Percentiles rank a stretch among this genome's conserved stretches.
These are phyloP conservation scores for Trichomycterus rosablanca DNA, from an alignment of 2,113 vertebrate species.

Conservation along the genomic window DNA sequence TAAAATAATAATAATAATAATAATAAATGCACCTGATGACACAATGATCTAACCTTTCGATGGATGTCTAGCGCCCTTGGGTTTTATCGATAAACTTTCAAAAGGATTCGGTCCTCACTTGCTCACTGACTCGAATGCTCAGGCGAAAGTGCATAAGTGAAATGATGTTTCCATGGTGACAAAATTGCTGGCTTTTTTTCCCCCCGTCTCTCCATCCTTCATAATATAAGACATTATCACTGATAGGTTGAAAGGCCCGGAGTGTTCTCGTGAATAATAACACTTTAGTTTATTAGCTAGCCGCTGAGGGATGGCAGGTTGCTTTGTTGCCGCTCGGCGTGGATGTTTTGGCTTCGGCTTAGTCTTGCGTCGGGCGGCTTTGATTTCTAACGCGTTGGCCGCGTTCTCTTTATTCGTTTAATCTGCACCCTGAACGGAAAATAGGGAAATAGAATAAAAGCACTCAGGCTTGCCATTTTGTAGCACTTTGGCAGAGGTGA, in stretches of 20 bases:
- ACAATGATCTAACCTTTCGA: background rate
- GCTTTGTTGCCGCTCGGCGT: conserved; percentile 5
- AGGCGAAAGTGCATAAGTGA: conserved; percentile 10
- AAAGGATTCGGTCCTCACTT: background rate
- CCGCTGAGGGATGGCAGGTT: background rate
- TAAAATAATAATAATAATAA: too few relatives aligned
- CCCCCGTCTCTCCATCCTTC: conserved; percentile 13
- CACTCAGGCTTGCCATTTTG: background rate
- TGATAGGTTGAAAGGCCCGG: conserved; percentile 32
- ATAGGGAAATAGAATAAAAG: conserved; percentile 20
- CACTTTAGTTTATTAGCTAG: conserved; percentile 13
- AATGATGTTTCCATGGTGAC: background rate
- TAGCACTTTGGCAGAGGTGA: background rate
- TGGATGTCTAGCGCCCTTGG: conserved; percentile 1
- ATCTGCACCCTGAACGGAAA: conserved; percentile 5
- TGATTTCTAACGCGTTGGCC: background rate
- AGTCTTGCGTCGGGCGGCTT: background rate
- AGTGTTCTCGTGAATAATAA: conserved; percentile 34
- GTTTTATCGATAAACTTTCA: conserved; percentile 10
- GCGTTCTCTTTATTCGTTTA: conserved; percentile 3
- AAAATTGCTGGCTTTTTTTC: too few relatives aligned
- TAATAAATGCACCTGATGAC: background rate
- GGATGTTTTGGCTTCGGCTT: conserved; percentile 8
- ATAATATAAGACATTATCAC: conserved; percentile 33
- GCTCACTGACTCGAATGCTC: conserved; percentile 7